A percentile compares a stretch with the other conserved stretches of the same genome.
Conservation (phyloP, 1,140 invertebrate species). For the Hylaeus volcanicus region DNA sequence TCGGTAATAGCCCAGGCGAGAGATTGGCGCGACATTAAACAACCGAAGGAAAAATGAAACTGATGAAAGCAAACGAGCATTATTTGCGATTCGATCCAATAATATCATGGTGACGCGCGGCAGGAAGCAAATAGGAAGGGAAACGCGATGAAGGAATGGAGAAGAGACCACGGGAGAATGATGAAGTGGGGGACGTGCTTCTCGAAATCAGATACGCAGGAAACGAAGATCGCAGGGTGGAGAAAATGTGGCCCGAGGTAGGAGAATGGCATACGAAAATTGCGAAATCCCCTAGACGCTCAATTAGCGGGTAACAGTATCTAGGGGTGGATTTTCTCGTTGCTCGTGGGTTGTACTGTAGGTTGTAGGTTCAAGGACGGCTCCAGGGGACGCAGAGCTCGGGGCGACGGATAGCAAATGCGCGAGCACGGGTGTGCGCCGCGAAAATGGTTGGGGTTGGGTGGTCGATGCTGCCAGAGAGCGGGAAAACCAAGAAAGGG, state of each 20-base stretch:
- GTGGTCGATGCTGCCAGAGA: neutral
- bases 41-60: too few species aligned
- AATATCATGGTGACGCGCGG: neutral
- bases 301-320: constrained; percentile 64
- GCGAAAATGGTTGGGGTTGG: neutral
- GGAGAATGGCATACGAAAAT: constrained; percentile 42
- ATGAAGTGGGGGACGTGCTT: neutral
- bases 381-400: neutral
- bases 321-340: constrained; percentile 13
- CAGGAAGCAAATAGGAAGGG: neutral
- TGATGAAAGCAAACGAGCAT: too few species aligned
- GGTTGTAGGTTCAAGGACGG: neutral
- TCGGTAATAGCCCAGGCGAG: too few species aligned
- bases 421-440: constrained; percentile 14
- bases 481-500: neutral
- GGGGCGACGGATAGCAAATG: constrained; percentile 30
- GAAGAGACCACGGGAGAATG: neutral
- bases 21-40: too few species aligned
- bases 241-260: neutral
- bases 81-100: too few species aligned
- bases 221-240: neutral
- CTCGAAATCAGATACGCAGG: neutral
- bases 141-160: neutral
- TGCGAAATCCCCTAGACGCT: constrained; percentile 59
- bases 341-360: neutral